Base-by-base conservation (phyloP, 2,797 vertebrate genomes). In the Epinephelus malabaricus region DNA sequence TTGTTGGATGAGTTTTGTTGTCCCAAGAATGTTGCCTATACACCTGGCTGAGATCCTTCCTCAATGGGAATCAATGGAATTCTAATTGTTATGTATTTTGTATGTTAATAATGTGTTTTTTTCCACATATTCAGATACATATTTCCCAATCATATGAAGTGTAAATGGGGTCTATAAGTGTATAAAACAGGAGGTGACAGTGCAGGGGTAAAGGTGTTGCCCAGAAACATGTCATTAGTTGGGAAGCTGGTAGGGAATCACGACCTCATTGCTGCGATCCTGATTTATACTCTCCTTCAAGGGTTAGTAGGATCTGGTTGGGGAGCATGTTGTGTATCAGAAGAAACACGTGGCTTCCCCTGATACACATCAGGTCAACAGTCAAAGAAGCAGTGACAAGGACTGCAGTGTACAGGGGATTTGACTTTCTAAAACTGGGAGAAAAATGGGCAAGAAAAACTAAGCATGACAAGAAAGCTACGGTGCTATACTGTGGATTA, bases 351-450 rank as follows among this genome's bases (percentile, higher is more conserved):
- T 74, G 62, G 15, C 69, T 51, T 67, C 80, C 69, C 64, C 69
- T 68, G 73, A 81, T 81, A 38, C 56, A 38, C 58, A 78, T 75
- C 51, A 69, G 73, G 84, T 77, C 78, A 85, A 10, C 78, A 69
- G 63, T 18, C 21, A 61, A 74, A 65, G 62, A 38, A 21, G 56
- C 64, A 77, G 18, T 73, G 84, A 87, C 73, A 77, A 45, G 13
- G 53, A 71, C 78, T 75, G 62, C 65, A 69, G 45, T 67, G 50
- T 38, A 47, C 27, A 17, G 66, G 71, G 85, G 82, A 51, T 63
- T 74, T 9, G 21, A 69, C 60, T 70, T 69, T 49, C 17, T 2
- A 54, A 76, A 65, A 55, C 46, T 11, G 12, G 3, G 7, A 23
- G 30, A 53, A 74, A 69, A 50, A 58, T 21, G 11, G 45, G 38